Conservation (phyloP, 2,888 invertebrate species). For the Hymenopus coronatus region DNA sequence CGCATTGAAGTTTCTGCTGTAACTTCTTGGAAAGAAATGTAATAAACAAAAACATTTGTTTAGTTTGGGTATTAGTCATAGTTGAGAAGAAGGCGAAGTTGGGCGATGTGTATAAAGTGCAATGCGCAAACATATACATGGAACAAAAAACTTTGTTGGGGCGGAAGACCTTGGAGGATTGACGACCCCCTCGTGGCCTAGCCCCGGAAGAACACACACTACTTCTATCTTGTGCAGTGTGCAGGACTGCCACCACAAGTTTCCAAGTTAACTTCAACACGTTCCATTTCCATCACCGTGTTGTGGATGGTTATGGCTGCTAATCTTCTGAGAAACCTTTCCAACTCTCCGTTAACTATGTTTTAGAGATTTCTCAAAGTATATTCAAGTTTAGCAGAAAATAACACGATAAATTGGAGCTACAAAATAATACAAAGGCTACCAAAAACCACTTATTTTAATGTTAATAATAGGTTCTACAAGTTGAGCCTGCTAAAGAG, state of each 20-base stretch:
- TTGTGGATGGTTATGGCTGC: not conserved
- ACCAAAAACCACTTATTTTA: no score
- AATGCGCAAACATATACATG: not conserved
- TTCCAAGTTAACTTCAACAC: not conserved
- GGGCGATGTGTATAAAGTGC: not conserved
- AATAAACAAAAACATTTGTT: no score
- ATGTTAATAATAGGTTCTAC: no score
- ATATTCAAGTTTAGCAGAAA: no score
- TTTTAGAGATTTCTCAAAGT: not conserved
- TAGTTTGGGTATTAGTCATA: not conserved
- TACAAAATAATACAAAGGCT: no score
- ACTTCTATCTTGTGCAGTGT: not conserved
- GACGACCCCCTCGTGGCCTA: not conserved
- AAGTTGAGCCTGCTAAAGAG: no score
- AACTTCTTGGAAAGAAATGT: no score
- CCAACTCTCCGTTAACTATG: not conserved
- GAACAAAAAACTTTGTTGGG: not conserved
- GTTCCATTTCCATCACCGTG: not conserved
- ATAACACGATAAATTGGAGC: no score
- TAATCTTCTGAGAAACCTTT: not conserved
- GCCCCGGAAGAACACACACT: not conserved
- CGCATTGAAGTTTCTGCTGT: no score
- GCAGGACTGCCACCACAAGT: not conserved
- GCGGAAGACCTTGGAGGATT: not conserved
- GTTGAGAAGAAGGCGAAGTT: not conserved